Conservation (phyloP, 2,888 invertebrate genomes). For the Ennomos erosarius region DNA sequence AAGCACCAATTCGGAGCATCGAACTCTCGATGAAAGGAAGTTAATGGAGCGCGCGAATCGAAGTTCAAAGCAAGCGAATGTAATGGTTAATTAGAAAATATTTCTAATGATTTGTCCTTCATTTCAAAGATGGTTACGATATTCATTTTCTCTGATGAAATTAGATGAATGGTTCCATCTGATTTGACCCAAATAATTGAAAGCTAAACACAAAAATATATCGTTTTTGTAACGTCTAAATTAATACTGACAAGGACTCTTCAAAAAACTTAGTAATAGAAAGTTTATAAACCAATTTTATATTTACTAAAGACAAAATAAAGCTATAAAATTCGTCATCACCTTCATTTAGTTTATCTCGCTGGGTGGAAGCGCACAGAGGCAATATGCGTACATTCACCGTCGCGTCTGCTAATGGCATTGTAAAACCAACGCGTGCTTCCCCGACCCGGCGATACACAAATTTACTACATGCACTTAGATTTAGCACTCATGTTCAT, state of each 20-base stretch:
- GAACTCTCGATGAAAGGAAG: conserved; percentile 29
- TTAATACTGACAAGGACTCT: no score
- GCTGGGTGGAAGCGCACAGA: conserved; percentile 11
- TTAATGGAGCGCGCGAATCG: conserved; percentile 30
- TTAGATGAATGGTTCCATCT: no score
- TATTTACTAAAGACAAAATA: not conserved
- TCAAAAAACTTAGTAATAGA: no score
- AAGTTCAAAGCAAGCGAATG: conserved; percentile 31
- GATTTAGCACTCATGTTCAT: conserved; percentile 19
- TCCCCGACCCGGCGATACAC: conserved; percentile 26
- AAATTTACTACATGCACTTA: conserved; percentile 40
- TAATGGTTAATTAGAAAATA: conserved; percentile 1
- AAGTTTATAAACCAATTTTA: no score
- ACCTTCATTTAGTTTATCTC: conserved; percentile 8
- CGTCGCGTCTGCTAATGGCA: conserved; percentile 59
- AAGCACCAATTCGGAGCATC: conserved; percentile 14
- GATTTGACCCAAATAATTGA: no score
- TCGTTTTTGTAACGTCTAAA: no score
- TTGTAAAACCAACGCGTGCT: conserved; percentile 60
- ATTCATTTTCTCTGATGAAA: no score
- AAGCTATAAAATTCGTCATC: not conserved
- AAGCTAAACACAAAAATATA: no score
- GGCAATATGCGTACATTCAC: conserved; percentile 52
- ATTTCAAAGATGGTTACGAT: not conserved
- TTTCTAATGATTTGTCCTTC: conserved; percentile 13